Evolutionary conservation across 2,113 vertebrate genomes (phyloP).

Genomic region (Poecile atricapillus): DNA sequence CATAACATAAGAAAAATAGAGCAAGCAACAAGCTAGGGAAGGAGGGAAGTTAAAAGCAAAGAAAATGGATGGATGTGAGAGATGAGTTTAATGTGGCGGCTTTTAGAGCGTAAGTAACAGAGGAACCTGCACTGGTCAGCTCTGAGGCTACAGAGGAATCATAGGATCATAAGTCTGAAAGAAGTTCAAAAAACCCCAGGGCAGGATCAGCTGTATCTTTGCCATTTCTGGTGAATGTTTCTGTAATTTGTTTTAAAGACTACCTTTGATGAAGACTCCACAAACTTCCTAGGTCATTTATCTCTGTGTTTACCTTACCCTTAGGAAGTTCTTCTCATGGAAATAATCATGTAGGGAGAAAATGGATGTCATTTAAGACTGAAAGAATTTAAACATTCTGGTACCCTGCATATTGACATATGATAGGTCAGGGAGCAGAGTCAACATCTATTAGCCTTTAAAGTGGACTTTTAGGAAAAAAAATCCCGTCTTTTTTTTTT

Average conservation of each 20-base stretch:
- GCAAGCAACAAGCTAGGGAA: background rate
- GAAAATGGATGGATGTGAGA: background rate
- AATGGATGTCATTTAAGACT: background rate
- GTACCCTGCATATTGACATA: background rate
- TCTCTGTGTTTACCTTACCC: background rate
- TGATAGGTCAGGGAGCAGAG: background rate
- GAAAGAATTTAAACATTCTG: background rate
- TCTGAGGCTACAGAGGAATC: background rate
- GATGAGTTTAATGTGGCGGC: background rate
- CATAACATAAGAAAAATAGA: background rate
- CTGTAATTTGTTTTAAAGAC: background rate
- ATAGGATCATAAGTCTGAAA: background rate
- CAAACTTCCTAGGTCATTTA: background rate
- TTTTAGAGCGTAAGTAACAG: background rate
- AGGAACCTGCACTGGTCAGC: background rate
- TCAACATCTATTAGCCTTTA: background rate
- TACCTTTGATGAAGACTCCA: background rate
- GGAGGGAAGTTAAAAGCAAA: background rate
- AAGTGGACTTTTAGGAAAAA: background rate
- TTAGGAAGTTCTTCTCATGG: background rate
- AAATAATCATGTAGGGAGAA: background rate
- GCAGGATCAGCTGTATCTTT: background rate
- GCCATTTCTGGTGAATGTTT: background rate
- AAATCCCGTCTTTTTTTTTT: accelerated
- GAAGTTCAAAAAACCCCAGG: background rate